Conservation (phyloP, 2,888 invertebrate species). For the Kryphioiulus occultus region DNA sequence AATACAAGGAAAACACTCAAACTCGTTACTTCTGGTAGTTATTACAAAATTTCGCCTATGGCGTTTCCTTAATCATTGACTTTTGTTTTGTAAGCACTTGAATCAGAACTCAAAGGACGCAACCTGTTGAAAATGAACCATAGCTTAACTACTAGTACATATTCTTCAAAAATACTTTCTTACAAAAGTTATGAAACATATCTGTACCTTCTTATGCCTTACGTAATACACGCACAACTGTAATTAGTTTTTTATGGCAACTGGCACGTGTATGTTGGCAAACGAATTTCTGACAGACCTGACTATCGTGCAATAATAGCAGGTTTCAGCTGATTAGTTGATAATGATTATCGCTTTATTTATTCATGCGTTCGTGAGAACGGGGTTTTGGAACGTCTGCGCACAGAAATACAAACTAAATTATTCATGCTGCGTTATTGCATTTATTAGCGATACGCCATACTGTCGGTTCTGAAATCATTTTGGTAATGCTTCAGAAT, state of each 20-base stretch:
- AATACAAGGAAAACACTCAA: too few species aligned
- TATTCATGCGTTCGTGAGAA: constrained; percentile 2
- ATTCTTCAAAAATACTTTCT: too few species aligned
- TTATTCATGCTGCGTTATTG: background rate
- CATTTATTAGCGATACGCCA: constrained; percentile 7
- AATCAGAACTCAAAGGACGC: too few species aligned
- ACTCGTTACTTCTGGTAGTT: too few species aligned
- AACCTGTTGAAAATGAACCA: too few species aligned
- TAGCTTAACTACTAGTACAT: too few species aligned
- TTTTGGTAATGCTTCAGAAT: constrained; percentile 15
- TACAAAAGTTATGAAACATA: background rate
- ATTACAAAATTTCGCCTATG: too few species aligned
- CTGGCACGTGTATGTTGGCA: background rate
- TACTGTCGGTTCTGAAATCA: background rate
- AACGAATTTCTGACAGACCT: background rate
- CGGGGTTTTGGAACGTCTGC: constrained; percentile 9
- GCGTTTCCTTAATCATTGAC: too few species aligned
- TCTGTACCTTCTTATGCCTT: background rate
- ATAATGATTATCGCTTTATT: background rate
- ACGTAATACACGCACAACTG: background rate
- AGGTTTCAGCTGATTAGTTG: constrained; percentile 23
- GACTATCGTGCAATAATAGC: background rate
- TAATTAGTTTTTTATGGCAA: background rate
- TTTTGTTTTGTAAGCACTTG: too few species aligned
- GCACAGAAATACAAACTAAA: background rate